phyloP scores from a whole-genome alignment of 2,888 invertebrate genomes.

The Pristionchus fissidentatus region DNA sequence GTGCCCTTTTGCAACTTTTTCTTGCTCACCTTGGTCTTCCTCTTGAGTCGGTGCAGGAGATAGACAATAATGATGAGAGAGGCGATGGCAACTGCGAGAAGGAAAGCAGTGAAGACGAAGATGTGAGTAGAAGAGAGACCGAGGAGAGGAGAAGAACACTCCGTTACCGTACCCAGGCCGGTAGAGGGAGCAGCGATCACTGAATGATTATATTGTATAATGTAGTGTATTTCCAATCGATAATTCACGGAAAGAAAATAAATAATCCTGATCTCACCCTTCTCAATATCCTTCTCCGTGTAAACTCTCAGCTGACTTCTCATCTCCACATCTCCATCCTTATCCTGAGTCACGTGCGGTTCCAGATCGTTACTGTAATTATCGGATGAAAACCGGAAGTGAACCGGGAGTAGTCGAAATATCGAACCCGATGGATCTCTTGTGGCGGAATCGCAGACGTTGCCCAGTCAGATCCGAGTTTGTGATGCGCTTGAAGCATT shows the following conservation, averaged over 20 bases:
- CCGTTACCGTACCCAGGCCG: not conserved
- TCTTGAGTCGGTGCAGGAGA: constrained; percentile 23
- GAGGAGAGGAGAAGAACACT: constrained; percentile 37
- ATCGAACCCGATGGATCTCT: constrained; percentile 18
- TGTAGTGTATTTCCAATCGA: not conserved
- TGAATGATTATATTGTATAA: too few relatives aligned
- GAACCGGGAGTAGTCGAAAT: not conserved
- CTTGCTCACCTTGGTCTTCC: constrained; percentile 32
- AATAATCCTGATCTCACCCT: too few relatives aligned
- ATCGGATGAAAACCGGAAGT: not conserved
- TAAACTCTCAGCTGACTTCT: not conserved
- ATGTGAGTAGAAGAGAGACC: constrained; percentile 47
- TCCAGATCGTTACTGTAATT: not conserved
- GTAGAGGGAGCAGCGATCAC: not conserved
- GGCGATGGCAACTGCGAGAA: constrained; percentile 36
- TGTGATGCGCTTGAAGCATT: constrained; percentile 62
- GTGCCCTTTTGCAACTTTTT: constrained; percentile 51
- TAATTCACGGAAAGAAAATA: too few relatives aligned
- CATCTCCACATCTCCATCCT: not conserved
- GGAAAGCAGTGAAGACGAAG: constrained; percentile 42
- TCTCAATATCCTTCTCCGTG: constrained; percentile 21
- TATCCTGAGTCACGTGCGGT: not conserved
- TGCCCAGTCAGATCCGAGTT: constrained; percentile 64
- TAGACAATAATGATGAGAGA: constrained; percentile 45
- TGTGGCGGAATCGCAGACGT: constrained; percentile 58